Percentiles rank a stretch among this genome's conserved stretches.
Conservation (phyloP, 64 coral and sea anemone genomes). For the Hydrozoanthus tunicans region DNA sequence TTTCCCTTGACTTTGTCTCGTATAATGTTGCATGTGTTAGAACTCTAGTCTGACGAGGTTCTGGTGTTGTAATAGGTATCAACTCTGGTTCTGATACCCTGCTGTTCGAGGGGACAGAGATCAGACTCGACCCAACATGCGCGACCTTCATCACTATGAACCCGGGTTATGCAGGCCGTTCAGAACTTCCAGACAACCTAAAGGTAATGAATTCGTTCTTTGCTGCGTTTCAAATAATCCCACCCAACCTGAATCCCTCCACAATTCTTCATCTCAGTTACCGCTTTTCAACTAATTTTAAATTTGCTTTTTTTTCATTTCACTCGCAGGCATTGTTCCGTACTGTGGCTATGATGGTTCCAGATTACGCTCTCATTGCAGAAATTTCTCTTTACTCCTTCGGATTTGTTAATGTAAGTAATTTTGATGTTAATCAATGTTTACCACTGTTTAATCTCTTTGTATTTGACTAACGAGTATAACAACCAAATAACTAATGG, state of each 20-base stretch:
- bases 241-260: too few relatives aligned
- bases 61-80: slow-evolving; percentile 64
- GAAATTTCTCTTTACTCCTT: slow-evolving; percentile 98
- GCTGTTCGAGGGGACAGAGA: slow-evolving; percentile 94
- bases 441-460: background rate
- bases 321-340: slow-evolving; percentile 79
- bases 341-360: slow-evolving; percentile 99
- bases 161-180: slow-evolving; percentile 97
- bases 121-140: slow-evolving; percentile 83
- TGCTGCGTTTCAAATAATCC: background rate
- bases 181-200: slow-evolving; percentile 95
- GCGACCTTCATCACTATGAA: slow-evolving; percentile 99
- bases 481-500: too few relatives aligned
- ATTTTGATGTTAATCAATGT: background rate
- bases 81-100: slow-evolving; percentile 92
- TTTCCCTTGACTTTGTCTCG: background rate
- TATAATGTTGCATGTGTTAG: background rate
- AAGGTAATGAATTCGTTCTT: slow-evolving; percentile 64
- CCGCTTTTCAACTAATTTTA: background rate
- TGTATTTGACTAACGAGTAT: background rate
- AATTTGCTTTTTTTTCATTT: background rate
- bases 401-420: slow-evolving; percentile 97
- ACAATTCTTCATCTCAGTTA: background rate
- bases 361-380: slow-evolving; percentile 97
- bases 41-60: background rate